These are phyloP conservation scores for Trochalopteron elliotii DNA, from an alignment of 2,113 vertebrate genomes.

Conservation along the genomic window DNA sequence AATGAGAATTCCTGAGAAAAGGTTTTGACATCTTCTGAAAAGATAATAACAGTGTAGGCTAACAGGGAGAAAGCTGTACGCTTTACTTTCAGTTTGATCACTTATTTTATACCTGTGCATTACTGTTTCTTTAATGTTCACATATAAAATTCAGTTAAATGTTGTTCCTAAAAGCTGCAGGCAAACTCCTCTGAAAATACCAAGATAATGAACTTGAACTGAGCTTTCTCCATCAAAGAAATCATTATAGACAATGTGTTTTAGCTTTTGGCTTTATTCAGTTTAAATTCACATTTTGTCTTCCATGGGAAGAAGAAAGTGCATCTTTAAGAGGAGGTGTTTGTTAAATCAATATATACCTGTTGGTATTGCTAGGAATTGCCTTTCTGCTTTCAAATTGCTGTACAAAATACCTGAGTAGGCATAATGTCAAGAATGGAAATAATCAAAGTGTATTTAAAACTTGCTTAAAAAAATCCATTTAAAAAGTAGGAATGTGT, in stretches of 20 bases:
- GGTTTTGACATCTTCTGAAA: constrained; percentile 61
- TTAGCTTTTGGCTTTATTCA: constrained; percentile 66
- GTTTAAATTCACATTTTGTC: constrained; percentile 71
- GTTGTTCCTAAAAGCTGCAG: constrained; percentile 58
- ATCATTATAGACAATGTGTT: constrained; percentile 68
- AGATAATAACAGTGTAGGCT: constrained; percentile 59
- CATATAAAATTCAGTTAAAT: constrained; percentile 72
- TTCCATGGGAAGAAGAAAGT: constrained; percentile 58
- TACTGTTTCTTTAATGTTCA: constrained; percentile 67
- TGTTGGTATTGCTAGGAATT: constrained; percentile 66
- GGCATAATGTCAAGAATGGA: constrained; percentile 65
- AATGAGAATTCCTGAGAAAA: constrained; percentile 61
- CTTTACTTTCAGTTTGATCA: constrained; percentile 57
- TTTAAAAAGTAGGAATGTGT: constrained; percentile 63
- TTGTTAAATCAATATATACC: constrained; percentile 67
- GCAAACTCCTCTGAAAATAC: constrained; percentile 71
- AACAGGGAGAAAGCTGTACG: constrained; percentile 50
- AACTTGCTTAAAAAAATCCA: constrained; percentile 64
- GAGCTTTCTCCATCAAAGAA: constrained; percentile 70
- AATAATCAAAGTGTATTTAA: constrained; percentile 77
- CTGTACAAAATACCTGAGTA: constrained; percentile 61
- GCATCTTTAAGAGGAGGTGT: constrained; percentile 65
- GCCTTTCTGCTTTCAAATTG: constrained; percentile 71
- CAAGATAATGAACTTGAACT: constrained; percentile 77
- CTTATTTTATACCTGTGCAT: constrained; percentile 65